Conservation (phyloP, 2,797 vertebrate species). For the Oryzias dopingdopingensis region DNA sequence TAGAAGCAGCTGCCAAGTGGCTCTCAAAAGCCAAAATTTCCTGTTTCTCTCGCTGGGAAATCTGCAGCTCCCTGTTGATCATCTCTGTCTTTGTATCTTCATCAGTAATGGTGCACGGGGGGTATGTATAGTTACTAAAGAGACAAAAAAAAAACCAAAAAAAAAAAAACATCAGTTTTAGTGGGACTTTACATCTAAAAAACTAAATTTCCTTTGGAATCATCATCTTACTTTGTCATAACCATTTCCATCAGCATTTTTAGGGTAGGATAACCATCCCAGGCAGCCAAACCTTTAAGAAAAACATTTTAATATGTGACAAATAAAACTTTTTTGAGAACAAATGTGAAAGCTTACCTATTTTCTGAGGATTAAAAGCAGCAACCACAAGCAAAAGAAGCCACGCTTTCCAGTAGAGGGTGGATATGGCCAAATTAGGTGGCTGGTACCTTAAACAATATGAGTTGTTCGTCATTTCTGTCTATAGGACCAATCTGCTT, state of each 20-base stretch:
- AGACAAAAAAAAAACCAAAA: no score
- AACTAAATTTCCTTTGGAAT: not conserved
- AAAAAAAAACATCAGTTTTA: no score
- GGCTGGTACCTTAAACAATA: conserved; percentile 87
- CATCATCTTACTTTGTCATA: conserved; percentile 90
- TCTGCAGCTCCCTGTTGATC: conserved; percentile 92
- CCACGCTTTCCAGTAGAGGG: conserved; percentile 98
- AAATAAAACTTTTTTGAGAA: not conserved
- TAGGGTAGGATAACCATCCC: conserved; percentile 95
- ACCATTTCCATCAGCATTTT: conserved; percentile 99
- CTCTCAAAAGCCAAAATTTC: conserved; percentile 98
- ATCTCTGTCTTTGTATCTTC: conserved; percentile 95
- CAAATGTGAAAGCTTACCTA: conserved; percentile 75
- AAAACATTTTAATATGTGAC: conserved; percentile 3
- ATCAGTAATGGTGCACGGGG: conserved; percentile 92
- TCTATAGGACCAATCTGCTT: not conserved
- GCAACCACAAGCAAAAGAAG: conserved; percentile 93
- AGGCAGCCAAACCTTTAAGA: conserved; percentile 87
- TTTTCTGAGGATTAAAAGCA: conserved; percentile 97
- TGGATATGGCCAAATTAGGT: conserved; percentile 95
- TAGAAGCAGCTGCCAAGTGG: conserved; percentile 95
- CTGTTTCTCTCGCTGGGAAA: conserved; percentile 95
- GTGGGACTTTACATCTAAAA: no score
- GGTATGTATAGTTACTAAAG: conserved; percentile 91
- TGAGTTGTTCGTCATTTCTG: conserved; percentile 30